Evolutionary conservation across 2,113 vertebrate species (phyloP), one percentile per base, ranked within the genome.

Genomic region (Meleagris gallopavo): DNA sequence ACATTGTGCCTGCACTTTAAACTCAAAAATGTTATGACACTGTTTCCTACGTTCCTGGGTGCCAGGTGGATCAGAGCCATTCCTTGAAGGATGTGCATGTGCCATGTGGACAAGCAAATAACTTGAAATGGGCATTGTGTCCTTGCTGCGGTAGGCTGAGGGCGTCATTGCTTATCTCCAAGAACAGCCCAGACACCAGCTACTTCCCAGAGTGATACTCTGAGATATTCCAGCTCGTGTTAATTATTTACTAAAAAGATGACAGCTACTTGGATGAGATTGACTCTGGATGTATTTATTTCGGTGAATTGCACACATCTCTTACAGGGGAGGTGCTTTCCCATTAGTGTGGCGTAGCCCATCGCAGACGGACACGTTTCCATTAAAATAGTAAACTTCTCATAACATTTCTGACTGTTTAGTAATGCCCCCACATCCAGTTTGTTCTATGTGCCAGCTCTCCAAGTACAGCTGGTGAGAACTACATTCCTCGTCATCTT

Each of bases 1-100:
- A 95, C 94, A 13, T 76, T 80, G 93, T 95, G 74, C 89, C 69
- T 95, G 95, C 92, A 93, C 96, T 95, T 96, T 95, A 94, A 90
- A 93, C 95, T 95, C 89, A 89, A 71, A 97, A 97, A 93, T 94
- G 96, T 97, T 96, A 88, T 94, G 84, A 96, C 74, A 86, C 93
- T 84, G 80, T 87, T 96, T 96, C 87, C 89, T 94, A 6, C 55
- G 2, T 95, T 86, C 77, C 85, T 90, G 93, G 48, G 71, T 96
- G 96, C 97, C 97, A 97, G 96, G 97, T 96, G 96, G 95, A 95
- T 66, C 43, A 58, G 82, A 97, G 96, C 94, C 94, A 92, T 96
- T 97, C 90, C 95, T 97, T 60, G 61, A 96, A 97, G 96, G 92
- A 79, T 73, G 77, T 20, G 55, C 6, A 16, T 81, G 83, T 91